Evolutionary conservation across 2,113 vertebrate genomes (phyloP), one percentile per base, ranked within the genome.

Genomic region (Ptilorrhoa leucosticta): DNA sequence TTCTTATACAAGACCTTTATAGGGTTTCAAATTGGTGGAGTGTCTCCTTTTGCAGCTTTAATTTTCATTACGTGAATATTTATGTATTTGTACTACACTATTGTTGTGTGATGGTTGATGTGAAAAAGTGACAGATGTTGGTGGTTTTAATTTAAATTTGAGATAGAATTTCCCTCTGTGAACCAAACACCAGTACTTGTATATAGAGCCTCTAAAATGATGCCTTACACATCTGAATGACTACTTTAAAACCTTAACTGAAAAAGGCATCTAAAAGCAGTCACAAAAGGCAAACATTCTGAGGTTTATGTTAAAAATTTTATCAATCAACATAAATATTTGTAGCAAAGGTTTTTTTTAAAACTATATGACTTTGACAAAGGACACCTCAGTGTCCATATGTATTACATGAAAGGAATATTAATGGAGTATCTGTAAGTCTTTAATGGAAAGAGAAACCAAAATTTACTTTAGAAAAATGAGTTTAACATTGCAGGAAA

Each of bases 401-500:
- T 61, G 23, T 57, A 4, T 71, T 45, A 42, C 18, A 14, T 60
- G 73, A 44, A 53, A n/a, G 33, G 45, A 72, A 22, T 65, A 66
- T 30, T 64, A 70, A 35, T 37, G 28, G 27, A 27, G 24, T 70
- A 58, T 48, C 18, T 69, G 10, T 15, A 44, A 53, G 37, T 81
- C 27, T 66, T 63, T 79, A 79, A 37, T 40, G 40, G 69, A 82
- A 91, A 70, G 27, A 66, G 33, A 58, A 87, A 90, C 47, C 27
- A 79, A 72, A 94, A 88, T 33, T 61, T 15, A 18, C 42, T 72
- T 92, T 83, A 53, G 82, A 54, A 88, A 65, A 90, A 22, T 11
- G 33, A 30, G 13, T 39, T 79, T 37, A 76, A 47, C 31, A 4
- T 18, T 42, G 30, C 35, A 73, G 65, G 47, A 61, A 35, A 45